A percentile compares a stretch with the other conserved stretches of the same genome.
phyloP scores from a whole-genome alignment of 2,113 vertebrate species.

The Felis catus region DNA sequence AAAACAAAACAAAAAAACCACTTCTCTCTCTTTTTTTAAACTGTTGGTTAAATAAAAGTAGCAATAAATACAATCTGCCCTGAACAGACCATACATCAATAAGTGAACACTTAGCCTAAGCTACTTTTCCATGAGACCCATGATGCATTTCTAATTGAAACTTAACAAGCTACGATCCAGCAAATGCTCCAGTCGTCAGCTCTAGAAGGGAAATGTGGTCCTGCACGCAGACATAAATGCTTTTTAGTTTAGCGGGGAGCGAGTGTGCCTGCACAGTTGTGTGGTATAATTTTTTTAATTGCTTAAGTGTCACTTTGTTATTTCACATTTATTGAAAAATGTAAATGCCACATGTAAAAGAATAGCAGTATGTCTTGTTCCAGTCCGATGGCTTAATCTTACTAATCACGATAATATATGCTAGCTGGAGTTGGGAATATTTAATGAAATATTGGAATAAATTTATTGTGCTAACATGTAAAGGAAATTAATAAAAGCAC shows the following conservation, averaged over 20 bases:
- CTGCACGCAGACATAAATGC: not conserved
- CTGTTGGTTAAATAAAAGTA: not conserved
- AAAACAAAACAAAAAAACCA: not conserved
- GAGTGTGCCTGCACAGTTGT: not conserved
- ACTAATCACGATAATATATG: constrained; percentile 34
- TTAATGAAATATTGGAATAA: not conserved
- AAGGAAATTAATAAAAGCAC: not conserved
- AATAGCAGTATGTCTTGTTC: not conserved
- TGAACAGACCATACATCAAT: not conserved
- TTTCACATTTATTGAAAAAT: constrained; percentile 44
- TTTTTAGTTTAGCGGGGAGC: not conserved
- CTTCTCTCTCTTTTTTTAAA: not conserved
- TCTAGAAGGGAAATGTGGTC: not conserved
- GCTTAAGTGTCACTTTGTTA: constrained; percentile 38
- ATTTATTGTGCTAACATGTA: not conserved
- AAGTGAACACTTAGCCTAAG: not conserved
- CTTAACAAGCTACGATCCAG: not conserved
- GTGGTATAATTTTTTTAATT: not conserved
- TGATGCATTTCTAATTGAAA: constrained; percentile 58
- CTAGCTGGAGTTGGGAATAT: not conserved
- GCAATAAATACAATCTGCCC: not conserved
- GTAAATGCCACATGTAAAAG: constrained; percentile 8
- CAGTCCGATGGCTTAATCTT: constrained; percentile 1
- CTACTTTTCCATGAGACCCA: constrained; percentile 20
- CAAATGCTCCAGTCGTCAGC: not conserved